Percentiles rank a stretch among this genome's conserved stretches.
Evolutionary conservation across 2,888 invertebrate genomes (phyloP).

Genomic region (Smittia aterrima): DNA sequence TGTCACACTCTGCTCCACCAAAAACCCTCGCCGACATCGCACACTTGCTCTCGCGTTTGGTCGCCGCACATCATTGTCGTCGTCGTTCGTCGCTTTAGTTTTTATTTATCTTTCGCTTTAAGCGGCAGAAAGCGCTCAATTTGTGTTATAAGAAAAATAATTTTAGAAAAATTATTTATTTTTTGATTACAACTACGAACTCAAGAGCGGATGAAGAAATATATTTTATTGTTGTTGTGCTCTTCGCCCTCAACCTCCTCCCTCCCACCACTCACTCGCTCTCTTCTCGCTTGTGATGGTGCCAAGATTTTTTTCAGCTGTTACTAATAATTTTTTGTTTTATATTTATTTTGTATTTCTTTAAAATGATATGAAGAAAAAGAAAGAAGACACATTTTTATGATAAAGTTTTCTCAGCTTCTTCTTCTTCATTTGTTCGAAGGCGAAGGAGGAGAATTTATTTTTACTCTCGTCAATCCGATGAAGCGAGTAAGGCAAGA

Average conservation of each 20-base stretch:
- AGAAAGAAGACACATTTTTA: not conserved
- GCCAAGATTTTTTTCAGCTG: conserved; percentile 40
- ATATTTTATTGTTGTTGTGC: conserved; percentile 32
- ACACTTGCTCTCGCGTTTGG: too few species aligned
- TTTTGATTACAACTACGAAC: conserved; percentile 34
- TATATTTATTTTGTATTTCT: not conserved
- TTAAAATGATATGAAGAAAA: conserved; percentile 13
- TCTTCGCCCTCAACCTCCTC: not conserved
- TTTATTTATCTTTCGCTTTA: not conserved
- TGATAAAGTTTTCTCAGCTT: conserved; percentile 11
- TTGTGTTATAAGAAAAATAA: conserved; percentile 20
- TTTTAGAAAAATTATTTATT: conserved; percentile 32
- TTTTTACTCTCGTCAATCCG: not conserved
- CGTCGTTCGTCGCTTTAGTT: not conserved
- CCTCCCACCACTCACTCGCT: too few species aligned
- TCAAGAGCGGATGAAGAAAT: not conserved
- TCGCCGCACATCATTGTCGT: not conserved
- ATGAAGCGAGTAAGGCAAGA: not conserved
- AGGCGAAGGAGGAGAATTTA: conserved; percentile 2
- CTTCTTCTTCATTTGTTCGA: not conserved
- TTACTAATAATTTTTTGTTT: conserved; percentile 39
- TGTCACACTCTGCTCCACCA: not conserved
- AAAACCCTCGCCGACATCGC: too few species aligned
- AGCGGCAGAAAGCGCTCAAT: not conserved
- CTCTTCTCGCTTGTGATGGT: not conserved